phyloP scores from a whole-genome alignment of 2,113 vertebrate genomes.

The Parus major region DNA sequence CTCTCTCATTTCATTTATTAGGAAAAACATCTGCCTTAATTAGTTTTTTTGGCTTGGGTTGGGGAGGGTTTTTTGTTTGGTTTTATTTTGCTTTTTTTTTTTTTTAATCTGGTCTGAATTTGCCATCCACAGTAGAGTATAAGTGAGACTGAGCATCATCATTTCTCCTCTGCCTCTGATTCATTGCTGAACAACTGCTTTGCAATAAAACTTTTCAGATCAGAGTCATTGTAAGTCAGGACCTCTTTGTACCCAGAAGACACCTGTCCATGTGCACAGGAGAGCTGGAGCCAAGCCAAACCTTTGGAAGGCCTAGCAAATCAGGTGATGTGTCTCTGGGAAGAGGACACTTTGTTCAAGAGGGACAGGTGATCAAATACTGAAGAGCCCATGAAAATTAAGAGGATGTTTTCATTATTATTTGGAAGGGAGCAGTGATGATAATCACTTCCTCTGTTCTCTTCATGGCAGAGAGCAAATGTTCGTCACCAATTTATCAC shows the following conservation, averaged over 20 bases:
- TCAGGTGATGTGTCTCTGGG: background rate
- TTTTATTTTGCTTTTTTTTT: background rate
- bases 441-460: background rate
- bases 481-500: background rate
- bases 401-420: background rate
- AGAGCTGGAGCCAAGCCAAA: background rate
- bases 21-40: background rate
- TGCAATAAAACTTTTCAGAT: background rate
- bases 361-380: slow-evolving; percentile 19
- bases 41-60: fast-evolving
- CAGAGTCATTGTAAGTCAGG: background rate
- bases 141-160: background rate
- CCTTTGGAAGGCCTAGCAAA: background rate
- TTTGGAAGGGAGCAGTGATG: background rate
- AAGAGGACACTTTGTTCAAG: background rate
- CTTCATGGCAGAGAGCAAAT: background rate
- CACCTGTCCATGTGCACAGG: background rate
- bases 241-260: background rate
- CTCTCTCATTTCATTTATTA: background rate
- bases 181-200: background rate
- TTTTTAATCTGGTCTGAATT: background rate
- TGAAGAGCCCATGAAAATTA: background rate
- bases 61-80: fast-evolving
- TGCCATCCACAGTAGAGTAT: fast-evolving
- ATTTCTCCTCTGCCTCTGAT: background rate